phyloP scores from a whole-genome alignment of 2,797 vertebrate species.

The Benthosema pterotum region DNA sequence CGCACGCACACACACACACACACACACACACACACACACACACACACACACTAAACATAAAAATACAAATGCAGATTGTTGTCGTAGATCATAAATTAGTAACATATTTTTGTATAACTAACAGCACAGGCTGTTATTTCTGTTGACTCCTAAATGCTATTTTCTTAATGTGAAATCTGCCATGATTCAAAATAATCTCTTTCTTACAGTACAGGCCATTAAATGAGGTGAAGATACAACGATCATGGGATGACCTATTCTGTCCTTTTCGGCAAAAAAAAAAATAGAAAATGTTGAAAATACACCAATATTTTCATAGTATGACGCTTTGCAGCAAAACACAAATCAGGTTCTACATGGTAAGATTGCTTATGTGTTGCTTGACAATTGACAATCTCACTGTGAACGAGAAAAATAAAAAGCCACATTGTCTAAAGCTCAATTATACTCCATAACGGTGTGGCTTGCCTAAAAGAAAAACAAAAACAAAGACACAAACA shows the following conservation, averaged over 20 bases:
- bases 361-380: conserved; percentile 27
- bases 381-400: conserved; percentile 27
- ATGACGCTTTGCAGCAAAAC: no score
- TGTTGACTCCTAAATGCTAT: conserved; percentile 44
- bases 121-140: conserved; percentile 28
- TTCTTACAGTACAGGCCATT: conserved; percentile 17
- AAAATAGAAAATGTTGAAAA: no score
- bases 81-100: conserved; percentile 66
- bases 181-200: conserved; percentile 37
- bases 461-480: no score
- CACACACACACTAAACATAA: conserved; percentile 48
- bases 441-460: no score
- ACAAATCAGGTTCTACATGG: conserved; percentile 4
- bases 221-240: conserved; percentile 8
- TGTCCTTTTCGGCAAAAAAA: conserved; percentile 30
- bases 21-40: conserved; percentile 32
- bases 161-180: conserved; percentile 46
- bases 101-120: conserved; percentile 52
- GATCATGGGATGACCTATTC: conserved; percentile 17
- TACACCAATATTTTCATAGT: no score
- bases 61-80: conserved; percentile 56
- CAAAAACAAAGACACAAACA: no score
- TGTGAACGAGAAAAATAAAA: conserved; percentile 24
- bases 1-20: conserved; percentile 19
- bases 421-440: conserved; percentile 25